phyloP scores from a whole-genome alignment of 37 sponge, comb jelly and placozoan genomes.

The Axinella damicornis region DNA sequence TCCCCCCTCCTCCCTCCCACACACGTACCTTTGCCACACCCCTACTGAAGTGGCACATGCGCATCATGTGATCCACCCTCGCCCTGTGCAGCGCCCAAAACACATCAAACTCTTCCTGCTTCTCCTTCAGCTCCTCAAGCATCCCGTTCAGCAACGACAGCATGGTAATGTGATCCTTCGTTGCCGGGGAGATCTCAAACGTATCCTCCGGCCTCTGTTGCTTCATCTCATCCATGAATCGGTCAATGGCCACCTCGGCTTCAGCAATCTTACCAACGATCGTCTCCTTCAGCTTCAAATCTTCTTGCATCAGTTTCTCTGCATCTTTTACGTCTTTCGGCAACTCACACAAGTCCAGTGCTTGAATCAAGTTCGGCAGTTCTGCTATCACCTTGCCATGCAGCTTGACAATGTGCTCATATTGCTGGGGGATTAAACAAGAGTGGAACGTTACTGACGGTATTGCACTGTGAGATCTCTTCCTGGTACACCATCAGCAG shows the following conservation, averaged over 20 bases:
- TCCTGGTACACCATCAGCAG: no score
- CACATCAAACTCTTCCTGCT: conserved; percentile 40
- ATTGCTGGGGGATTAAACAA: no score
- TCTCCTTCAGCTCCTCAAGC: conserved; percentile 39
- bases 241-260: conserved; percentile 38
- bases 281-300: conserved; percentile 74
- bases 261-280: conserved; percentile 57
- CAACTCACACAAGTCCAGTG: conserved; percentile 29
- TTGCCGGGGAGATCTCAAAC: background rate
- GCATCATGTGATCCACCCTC: conserved; percentile 74
- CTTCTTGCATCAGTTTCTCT: conserved; percentile 64
- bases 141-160: conserved; percentile 25
- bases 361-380: conserved; percentile 20
- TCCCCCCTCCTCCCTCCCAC: background rate
- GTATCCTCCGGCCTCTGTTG: background rate
- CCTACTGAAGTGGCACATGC: conserved; percentile 68
- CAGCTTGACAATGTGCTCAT: conserved; percentile 38
- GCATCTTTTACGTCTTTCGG: conserved; percentile 64
- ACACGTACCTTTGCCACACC: conserved; percentile 67
- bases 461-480: no score
- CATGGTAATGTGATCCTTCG: conserved; percentile 52
- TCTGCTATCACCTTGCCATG: conserved; percentile 15
- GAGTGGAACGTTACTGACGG: no score
- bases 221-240: conserved; percentile 16
- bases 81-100: conserved; percentile 80